These are phyloP conservation scores for Yponomeuta malinellus DNA, from an alignment of 2,888 invertebrate species.

Conservation along the genomic window DNA sequence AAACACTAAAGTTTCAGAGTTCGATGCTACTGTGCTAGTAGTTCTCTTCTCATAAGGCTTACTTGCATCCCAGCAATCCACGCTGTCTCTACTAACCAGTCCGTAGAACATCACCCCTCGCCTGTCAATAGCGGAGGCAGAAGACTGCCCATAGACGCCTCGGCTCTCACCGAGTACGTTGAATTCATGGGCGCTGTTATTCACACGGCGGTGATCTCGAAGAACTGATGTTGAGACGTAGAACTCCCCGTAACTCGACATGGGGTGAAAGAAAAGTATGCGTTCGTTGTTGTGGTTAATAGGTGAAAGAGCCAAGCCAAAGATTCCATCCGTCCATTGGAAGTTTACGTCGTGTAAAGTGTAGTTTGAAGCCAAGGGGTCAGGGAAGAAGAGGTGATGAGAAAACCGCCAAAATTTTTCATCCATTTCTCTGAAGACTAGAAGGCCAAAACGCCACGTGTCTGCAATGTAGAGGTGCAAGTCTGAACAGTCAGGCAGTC, in stretches of 20 bases:
- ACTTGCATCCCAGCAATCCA: slow-evolving; percentile 87
- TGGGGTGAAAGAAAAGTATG: slow-evolving; percentile 84
- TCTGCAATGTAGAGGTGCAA: slow-evolving; percentile 81
- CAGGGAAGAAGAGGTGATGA: slow-evolving; percentile 82
- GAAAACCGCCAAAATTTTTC: slow-evolving; percentile 78
- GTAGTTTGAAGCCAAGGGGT: slow-evolving; percentile 83
- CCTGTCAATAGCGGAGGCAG: slow-evolving; percentile 82
- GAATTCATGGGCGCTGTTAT: slow-evolving; percentile 49
- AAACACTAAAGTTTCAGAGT: slow-evolving; percentile 80
- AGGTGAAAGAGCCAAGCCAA: slow-evolving; percentile 83
- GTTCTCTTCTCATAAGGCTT: slow-evolving; percentile 80
- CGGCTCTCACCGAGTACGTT: slow-evolving; percentile 66
- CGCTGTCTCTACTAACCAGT: slow-evolving; percentile 82
- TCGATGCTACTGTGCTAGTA: slow-evolving; percentile 77
- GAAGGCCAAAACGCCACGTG: slow-evolving; percentile 80
- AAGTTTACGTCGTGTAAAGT: slow-evolving; percentile 84
- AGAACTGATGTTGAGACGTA: slow-evolving; percentile 81
- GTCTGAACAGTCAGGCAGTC: slow-evolving; percentile 75
- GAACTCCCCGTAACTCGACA: slow-evolving; percentile 89
- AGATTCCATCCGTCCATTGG: slow-evolving; percentile 89
- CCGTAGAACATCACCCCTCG: slow-evolving; percentile 87
- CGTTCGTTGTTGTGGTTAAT: slow-evolving; percentile 70
- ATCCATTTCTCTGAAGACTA: slow-evolving; percentile 78
- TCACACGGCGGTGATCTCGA: slow-evolving; percentile 68
- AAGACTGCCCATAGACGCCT: slow-evolving; percentile 80